Evolutionary conservation across 2,888 invertebrate species (phyloP), one percentile per base, ranked within the genome.

Genomic region (Ophioninae sp.): DNA sequence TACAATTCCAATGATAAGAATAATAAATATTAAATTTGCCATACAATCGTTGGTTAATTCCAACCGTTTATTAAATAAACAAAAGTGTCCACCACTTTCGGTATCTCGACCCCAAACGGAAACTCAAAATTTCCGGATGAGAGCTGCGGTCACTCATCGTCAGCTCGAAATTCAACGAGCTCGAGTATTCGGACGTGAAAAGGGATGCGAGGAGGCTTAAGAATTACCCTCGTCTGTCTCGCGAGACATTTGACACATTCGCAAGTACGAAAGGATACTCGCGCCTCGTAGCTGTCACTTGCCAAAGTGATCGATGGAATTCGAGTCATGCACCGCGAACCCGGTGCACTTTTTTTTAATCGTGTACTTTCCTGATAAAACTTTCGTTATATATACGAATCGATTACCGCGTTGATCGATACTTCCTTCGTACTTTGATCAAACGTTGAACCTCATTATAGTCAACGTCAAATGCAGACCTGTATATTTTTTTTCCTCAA

Each of bases 221-320:
- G 50, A 50, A 50, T 50, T 50, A 50, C 10, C 50, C 10, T 50
- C 10, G 50, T 50, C 50, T 50, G 1, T 50, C 17, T 50, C 50
- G 2, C 13, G 50, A 50, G 50, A 10, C 10, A 50, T 41, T 41
- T 41, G 41, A 41, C 41, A 41, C 41, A 8, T 41, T 41, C 8
- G 7, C 41, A 41, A 41, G 41, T 41, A 41, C 7, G 41, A 41
- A 41, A 8, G 41, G 8, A 8, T 41, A 41, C 50, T 10, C 50
- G 50, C 13, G 13, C 13, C 50, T 50, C 50, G 50, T 50, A 2
- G 50, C 50, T 50, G 50, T 50, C 50, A 50, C 13, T 50, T 50
- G 50, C 50, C 17, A 64, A 39, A 37, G 37, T 64, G 7, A 64
- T 64, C 64, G 39, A 64, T 64, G 30, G n/a, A 64, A 37, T 39